Conservation (phyloP, 2,888 invertebrate genomes). For the Heliconius ethilla region DNA sequence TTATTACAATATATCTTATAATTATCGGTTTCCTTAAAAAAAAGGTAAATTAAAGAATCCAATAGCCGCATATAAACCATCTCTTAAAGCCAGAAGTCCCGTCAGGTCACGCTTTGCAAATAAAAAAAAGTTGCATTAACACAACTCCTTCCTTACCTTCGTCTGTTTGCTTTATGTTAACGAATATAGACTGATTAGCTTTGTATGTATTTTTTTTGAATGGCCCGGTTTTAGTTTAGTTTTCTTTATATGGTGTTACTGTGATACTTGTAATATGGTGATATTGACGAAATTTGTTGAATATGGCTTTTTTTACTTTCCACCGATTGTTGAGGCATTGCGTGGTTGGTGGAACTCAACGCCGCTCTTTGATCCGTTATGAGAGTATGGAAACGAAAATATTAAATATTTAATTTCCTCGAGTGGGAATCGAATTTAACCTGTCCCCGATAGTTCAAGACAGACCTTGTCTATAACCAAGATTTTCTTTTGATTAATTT, state of each 20-base stretch:
- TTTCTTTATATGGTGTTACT: not conserved
- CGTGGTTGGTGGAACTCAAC: too few relatives aligned
- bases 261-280: not conserved
- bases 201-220: conserved; percentile 44
- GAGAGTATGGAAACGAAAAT: not conserved
- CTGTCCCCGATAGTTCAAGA: not conserved
- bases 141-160: conserved; percentile 55
- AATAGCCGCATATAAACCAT: conserved; percentile 51
- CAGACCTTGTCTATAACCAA: too few relatives aligned
- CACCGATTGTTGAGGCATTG: too few relatives aligned
- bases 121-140: conserved; percentile 53
- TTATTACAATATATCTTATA: too few relatives aligned
- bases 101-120: conserved; percentile 62
- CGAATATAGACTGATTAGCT: conserved; percentile 48
- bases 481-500: too few relatives aligned
- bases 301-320: not conserved
- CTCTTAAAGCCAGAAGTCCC: conserved; percentile 53
- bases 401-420: not conserved
- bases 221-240: conserved; percentile 44
- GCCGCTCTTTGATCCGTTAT: not conserved
- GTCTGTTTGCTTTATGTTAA: conserved; percentile 48
- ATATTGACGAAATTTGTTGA: not conserved
- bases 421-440: not conserved
- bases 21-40: not conserved
- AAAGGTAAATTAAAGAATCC: not conserved